Percentiles rank a stretch among this genome's conserved stretches.
These are phyloP conservation scores for Centropyge bicolor DNA, from an alignment of 2,797 vertebrate species.

Conservation along the genomic window DNA sequence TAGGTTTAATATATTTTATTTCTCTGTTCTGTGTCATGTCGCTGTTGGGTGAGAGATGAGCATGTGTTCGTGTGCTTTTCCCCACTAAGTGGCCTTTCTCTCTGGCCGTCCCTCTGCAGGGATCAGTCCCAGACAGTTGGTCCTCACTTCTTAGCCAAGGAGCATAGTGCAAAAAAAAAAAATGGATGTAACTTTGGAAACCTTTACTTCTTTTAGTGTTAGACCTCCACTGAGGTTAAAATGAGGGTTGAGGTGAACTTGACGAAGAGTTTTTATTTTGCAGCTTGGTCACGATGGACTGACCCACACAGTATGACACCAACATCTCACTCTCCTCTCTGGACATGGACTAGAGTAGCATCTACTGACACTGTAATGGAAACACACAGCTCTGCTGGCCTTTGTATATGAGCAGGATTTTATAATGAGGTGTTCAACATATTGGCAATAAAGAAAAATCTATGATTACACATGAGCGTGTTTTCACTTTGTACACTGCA, in stretches of 20 bases:
- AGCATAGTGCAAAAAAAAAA: constrained; percentile 11
- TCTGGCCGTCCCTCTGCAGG: constrained; percentile 23
- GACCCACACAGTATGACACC: constrained; percentile 29
- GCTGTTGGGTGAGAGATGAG: constrained; percentile 46
- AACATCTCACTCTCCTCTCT: constrained; percentile 41
- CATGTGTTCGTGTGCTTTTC: constrained; percentile 35
- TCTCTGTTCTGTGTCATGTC: constrained; percentile 48
- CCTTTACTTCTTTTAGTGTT: constrained; percentile 26
- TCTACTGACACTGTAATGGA: constrained; percentile 62
- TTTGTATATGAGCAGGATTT: constrained; percentile 77
- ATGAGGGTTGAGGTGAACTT: constrained; percentile 31
- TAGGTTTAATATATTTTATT: constrained; percentile 48
- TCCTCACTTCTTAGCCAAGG: constrained; percentile 30
- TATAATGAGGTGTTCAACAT: constrained; percentile 82
- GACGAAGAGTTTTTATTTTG: constrained; percentile 28
- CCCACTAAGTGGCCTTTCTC: constrained; percentile 65
- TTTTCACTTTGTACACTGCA: constrained; percentile 27
- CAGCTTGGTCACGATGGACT: constrained; percentile 27
- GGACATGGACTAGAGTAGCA: constrained; percentile 58
- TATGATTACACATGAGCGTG: constrained; percentile 41
- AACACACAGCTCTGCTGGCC: constrained; percentile 61
- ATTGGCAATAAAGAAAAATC: constrained; percentile 78
- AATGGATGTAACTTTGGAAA: constrained; percentile 16
- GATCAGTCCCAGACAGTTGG: constrained; percentile 20
- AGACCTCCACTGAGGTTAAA: constrained; percentile 19